Base-by-base conservation (phyloP, 2,113 vertebrate species). In the Sinocyclocheilus maitianheensis region DNA sequence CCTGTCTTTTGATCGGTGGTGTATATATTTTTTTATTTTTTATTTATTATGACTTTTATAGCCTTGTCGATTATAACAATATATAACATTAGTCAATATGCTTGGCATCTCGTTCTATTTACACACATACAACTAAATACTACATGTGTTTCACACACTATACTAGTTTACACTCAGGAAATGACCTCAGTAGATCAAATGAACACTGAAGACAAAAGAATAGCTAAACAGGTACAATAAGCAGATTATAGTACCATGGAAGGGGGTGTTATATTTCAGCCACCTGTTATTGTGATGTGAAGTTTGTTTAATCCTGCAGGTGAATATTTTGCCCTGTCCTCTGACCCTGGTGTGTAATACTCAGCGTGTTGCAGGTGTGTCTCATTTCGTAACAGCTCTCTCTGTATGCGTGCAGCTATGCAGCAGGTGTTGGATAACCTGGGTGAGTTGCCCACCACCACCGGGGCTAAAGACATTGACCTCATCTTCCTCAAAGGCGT, bases 401-500 rank as follows among this genome's bases (percentile, higher is more conserved):
- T 84, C n/a, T 91, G 88, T 76, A n/a, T 87, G 72, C 86, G 78
- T 93, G 81, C 95, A 98, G 97, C 94, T 92, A 98, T 98, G 97
- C 97, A 98, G 96, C 97, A 98, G 93, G 97, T 97, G 86, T 91
- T 97, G 93, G 97, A 99, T 90, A 98, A 97, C 91, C 93, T 96
- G 90, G 95, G 94, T 13, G 97, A 98, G 88, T 93, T 95, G 86
- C 96, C 97, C 0, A 92, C 94, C 77, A 95, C 97, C 9, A 93
- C 95, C 1, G 97, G 97, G 7, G 97, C 97, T 92, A 99, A 98
- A 95, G 97, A 99, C 94, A 97, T 98, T 88, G 97, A 99, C 94
- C 96, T 99, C 82, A 97, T 99, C 92, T 99, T 99, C 92, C 96
- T 99, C 84, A 97, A 97, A 88, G 98, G 97, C 90, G 97, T 99